phyloP scores from a whole-genome alignment of 1,140 invertebrate species.

The Globodera rostochiensis region DNA sequence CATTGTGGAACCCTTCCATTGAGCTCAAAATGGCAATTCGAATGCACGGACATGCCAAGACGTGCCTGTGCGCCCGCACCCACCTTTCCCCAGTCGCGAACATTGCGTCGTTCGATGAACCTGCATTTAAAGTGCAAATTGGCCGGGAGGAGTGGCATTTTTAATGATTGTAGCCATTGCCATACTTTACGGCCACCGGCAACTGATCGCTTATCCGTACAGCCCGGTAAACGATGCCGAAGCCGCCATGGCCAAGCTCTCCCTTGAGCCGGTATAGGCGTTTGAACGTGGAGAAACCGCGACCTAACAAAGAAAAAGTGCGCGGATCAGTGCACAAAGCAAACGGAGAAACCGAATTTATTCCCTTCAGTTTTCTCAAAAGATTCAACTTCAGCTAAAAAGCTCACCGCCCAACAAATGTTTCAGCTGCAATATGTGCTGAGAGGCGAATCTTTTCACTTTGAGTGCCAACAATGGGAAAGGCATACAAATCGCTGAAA shows the following conservation, averaged over 20 bases:
- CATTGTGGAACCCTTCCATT: too few species aligned
- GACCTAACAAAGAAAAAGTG: constrained; percentile 33
- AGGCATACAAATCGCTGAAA: constrained; percentile 32
- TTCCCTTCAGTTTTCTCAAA: too few species aligned
- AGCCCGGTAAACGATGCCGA: constrained; percentile 68
- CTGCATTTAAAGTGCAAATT: constrained; percentile 34
- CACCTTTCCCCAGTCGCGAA: constrained; percentile 67
- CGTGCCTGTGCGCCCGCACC: too few species aligned
- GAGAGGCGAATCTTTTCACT: constrained; percentile 52
- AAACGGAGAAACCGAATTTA: not conserved
- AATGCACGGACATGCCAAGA: too few species aligned
- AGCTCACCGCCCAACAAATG: constrained; percentile 48
- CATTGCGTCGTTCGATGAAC: constrained; percentile 67
- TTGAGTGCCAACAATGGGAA: constrained; percentile 52
- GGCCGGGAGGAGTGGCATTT: not conserved
- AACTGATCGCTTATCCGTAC: constrained; percentile 64
- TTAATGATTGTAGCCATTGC: not conserved
- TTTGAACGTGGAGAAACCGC: constrained; percentile 53
- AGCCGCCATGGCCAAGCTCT: constrained; percentile 66
- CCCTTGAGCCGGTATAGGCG: constrained; percentile 45
- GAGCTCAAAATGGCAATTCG: not conserved
- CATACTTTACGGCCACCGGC: constrained; percentile 66
- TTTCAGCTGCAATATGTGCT: constrained; percentile 50
- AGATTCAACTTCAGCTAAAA: not conserved
- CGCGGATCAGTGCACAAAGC: constrained; percentile 10